A percentile compares a stretch with the other conserved stretches of the same genome.
Evolutionary conservation across 2,113 vertebrate species (phyloP).

Genomic region (Vidua chalybeata): DNA sequence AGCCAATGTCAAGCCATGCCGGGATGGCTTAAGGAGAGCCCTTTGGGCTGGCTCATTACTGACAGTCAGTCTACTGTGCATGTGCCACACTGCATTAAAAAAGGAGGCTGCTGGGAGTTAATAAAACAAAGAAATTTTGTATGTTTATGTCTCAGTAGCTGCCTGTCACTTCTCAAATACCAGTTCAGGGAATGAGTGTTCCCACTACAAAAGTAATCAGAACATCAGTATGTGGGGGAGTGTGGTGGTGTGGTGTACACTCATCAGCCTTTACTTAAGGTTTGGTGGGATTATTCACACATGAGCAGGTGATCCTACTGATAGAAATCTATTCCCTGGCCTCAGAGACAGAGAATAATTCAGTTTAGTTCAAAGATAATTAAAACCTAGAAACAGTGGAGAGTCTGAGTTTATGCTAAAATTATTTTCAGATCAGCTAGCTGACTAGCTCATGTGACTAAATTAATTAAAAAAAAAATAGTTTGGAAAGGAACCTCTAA

Average conservation of each 20-base stretch:
- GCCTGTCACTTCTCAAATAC: not conserved
- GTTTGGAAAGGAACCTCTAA: not conserved
- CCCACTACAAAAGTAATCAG: not conserved
- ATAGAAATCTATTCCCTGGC: not conserved
- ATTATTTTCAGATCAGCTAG: not conserved
- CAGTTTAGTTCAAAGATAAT: not conserved
- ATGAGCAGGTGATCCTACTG: not conserved
- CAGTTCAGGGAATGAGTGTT: not conserved
- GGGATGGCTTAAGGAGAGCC: not conserved
- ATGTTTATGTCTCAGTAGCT: not conserved
- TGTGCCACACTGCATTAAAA: not conserved
- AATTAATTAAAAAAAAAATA: not conserved
- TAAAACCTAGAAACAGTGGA: not conserved
- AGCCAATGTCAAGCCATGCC: not conserved
- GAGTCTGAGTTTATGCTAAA: not conserved
- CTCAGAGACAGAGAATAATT: not conserved
- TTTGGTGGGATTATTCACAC: not conserved
- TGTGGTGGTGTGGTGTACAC: not conserved
- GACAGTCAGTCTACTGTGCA: rapidly evolving
- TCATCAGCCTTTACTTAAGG: not conserved
- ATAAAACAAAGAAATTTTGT: not conserved
- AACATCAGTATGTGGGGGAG: not conserved
- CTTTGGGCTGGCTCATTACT: not conserved
- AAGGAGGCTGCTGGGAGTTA: not conserved
- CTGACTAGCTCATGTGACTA: not conserved